Evolutionary conservation across 2,113 vertebrate genomes (phyloP).

Genomic region (Onychostruthus taczanowskii): DNA sequence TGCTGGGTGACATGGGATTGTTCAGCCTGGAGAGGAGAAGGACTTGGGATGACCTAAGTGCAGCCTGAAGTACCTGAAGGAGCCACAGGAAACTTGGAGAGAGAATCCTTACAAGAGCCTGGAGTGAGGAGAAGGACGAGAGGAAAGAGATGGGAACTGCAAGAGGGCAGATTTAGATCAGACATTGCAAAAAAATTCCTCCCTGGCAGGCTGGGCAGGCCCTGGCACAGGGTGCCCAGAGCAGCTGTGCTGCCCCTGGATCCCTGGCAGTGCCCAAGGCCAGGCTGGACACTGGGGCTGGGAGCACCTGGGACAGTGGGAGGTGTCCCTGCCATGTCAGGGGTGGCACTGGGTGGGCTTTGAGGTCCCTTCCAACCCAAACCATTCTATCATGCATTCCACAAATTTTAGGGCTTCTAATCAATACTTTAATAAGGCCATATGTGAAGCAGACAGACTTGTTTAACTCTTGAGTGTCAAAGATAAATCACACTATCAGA

Average conservation of each 20-base stretch:
- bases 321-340: background rate
- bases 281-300: background rate
- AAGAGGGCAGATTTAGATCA: background rate
- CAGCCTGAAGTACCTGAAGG: background rate
- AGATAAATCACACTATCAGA: background rate
- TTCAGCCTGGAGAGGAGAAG: background rate
- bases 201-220: rapidly evolving
- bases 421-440: background rate
- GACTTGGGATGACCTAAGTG: rapidly evolving
- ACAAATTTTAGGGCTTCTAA: background rate
- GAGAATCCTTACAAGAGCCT: background rate
- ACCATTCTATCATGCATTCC: background rate
- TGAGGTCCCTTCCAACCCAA: background rate
- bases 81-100: background rate
- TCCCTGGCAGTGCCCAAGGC: background rate
- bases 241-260: background rate
- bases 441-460: background rate
- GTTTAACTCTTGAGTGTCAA: background rate
- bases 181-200: background rate
- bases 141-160: no score
- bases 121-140: background rate
- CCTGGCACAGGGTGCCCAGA: no score
- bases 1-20: background rate
- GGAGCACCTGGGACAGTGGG: background rate
- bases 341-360: background rate